Base-by-base conservation (phyloP, 2,888 invertebrate species). In the Cosmia pyralina region DNA sequence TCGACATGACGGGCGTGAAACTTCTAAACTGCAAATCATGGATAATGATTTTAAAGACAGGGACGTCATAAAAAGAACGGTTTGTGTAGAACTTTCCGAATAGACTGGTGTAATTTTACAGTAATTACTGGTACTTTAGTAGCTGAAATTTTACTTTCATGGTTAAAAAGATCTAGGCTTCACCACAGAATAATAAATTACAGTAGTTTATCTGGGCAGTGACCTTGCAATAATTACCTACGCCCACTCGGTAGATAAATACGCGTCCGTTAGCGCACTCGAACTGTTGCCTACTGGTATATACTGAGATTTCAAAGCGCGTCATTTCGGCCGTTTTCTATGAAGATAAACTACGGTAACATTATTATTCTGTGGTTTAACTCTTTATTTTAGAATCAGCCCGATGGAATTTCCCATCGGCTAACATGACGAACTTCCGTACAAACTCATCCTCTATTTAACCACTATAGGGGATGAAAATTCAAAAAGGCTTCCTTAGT, bases 1-100 rank as follows among this genome's bases (percentile, higher is more conserved):
- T 34, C 13, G 28, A 41, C 38, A 52, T 62, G 53, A 55, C 19
- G 15, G 11, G 53, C 38, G 11, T 52, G 41, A 66, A 73, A 66
- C 62, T 59, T 46, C 34, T 48, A 74, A 74, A 78, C 55, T 65
- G 72, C 69, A 57, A 71, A 69, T 75, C 62, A 71, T 63, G 11
- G n/a, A 17, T 50, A 59, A 59, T 72, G 41, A 55, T 65, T 72
- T 60, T 59, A 46, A 50, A 52, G n/a, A 53, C 13, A 6, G 6
- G 57, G 28, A 55, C 34, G 41, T 19, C 44, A 13, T 38, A 76
- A 82, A 72, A 75, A 70, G 19, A 8, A 8, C 8, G 52, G 57
- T 82, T 58, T 34, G 13, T 58, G 19, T 66, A 28, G 59, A 68
- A 59, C 13, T 19, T 82, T 79, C 73, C 67, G 5, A 66, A 59